Evolutionary conservation across 1,140 invertebrate genomes (phyloP).

Genomic region (Nasonia vitripennis): DNA sequence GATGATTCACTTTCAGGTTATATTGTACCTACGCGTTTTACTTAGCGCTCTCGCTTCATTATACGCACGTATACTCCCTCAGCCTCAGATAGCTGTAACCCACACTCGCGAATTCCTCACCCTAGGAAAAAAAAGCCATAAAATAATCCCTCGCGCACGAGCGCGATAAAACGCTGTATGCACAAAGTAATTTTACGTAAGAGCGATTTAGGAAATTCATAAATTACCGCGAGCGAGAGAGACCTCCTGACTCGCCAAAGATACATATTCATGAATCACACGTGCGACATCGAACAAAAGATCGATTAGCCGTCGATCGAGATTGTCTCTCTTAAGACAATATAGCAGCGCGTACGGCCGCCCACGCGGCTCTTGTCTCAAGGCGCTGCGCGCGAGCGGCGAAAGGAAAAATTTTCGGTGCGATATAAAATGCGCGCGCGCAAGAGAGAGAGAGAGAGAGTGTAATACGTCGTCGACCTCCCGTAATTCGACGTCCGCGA

Average conservation of each 20-base stretch:
- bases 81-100: neutral
- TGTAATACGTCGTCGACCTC: slow-evolving; percentile 9
- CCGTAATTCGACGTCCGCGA: slow-evolving; percentile 16
- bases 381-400: neutral
- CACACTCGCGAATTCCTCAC: neutral
- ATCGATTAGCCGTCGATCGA: slow-evolving; percentile 43
- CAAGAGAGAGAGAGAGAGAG: neutral
- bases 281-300: slow-evolving; percentile 38
- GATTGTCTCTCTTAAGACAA: neutral
- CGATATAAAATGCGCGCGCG: slow-evolving; percentile 10
- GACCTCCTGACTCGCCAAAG: slow-evolving; percentile 35
- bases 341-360: neutral
- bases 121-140: slow-evolving; percentile 4
- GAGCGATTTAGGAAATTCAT: slow-evolving; percentile 44
- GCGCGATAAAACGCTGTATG: neutral
- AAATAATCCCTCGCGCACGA: neutral
- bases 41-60: neutral
- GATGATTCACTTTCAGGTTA: neutral
- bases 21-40: neutral
- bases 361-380: slow-evolving; percentile 9
- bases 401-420: slow-evolving; percentile 8
- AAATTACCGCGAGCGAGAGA: slow-evolving; percentile 23
- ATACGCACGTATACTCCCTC: neutral
- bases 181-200: slow-evolving; percentile 41
- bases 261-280: slow-evolving; percentile 47